Base-by-base conservation (phyloP, 2,888 invertebrate genomes). In the Metalampra italica region DNA sequence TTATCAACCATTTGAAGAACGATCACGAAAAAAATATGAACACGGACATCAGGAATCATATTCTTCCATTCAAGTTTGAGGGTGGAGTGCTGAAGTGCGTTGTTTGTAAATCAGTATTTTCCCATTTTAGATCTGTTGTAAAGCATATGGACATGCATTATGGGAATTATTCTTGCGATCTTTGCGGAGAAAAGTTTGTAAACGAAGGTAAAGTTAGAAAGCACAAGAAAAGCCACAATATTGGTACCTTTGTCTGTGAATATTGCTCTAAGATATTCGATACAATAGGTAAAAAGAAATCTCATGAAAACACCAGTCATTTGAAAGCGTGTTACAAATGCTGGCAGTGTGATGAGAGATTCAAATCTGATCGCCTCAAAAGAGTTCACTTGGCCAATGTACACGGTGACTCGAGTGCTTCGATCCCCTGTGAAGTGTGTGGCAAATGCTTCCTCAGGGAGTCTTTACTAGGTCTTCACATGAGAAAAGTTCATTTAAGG, bases 141-240 rank as follows among this genome's bases (percentile, higher is more conserved):
- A 66, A 70, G 29, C 83, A 83, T 45, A 76, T 80, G 72, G 70
- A 73, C 12, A 55, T 50, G 0, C 82, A 83, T 52, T 77, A 66
- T 38, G 68, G 64, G 22, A 79, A 78, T 55, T 77, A 58, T 40
- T 52, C 71, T 1, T 84, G 83, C 41, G 66, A 71, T 0, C 51
- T 67, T 0, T 75, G 75, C 38, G 58, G 63, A 13, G 50, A 52
- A 1, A 64, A 66, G 4, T 74, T 67, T 34, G 56, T 63, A 1
- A 44, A 12, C 22, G 22, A 37, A 12, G n/a, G 9, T 3, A 45
- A 9, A 4, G 8, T 45, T 7, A 36, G 11, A 15, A 7, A 4
- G 3, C 45, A 45, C 14, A 14, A 9, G 7, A 11, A 30, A 3
- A 11, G 3, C 7, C 82, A 82, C 45, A 68, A 67, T 7, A 68